phyloP scores from a whole-genome alignment of 2,113 vertebrate species.

The Eurypyga helias region DNA sequence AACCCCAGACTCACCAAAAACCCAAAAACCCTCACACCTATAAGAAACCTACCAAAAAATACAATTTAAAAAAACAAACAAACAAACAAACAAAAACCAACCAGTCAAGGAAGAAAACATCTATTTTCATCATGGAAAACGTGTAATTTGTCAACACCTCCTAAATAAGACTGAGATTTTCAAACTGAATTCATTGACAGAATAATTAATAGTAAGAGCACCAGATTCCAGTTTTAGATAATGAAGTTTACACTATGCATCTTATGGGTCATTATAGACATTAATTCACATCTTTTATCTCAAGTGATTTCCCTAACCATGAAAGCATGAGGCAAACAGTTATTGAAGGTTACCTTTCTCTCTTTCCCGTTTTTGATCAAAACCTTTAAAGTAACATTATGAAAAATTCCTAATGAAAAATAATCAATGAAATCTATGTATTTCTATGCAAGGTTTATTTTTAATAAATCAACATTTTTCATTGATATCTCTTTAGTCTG shows the following conservation, averaged over 20 bases:
- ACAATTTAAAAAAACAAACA: no score
- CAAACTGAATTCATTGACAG: neutral
- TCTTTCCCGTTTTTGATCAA: neutral
- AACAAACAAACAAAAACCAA: neutral
- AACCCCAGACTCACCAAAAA: no score
- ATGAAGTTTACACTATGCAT: neutral
- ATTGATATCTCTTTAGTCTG: neutral
- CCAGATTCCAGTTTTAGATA: neutral
- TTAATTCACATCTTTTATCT: neutral
- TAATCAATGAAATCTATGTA: neutral
- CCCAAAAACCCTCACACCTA: no score
- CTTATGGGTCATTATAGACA: neutral
- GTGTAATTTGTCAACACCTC: neutral
- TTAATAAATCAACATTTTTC: neutral
- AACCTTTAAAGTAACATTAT: neutral
- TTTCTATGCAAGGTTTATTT: neutral
- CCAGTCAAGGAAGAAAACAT: neutral
- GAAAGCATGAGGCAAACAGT: neutral
- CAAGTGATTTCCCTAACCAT: neutral
- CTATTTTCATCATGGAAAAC: neutral
- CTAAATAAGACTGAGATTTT: neutral
- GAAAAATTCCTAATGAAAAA: neutral
- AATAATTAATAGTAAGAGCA: neutral
- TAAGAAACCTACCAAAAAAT: no score
- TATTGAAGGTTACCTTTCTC: neutral